Evolutionary conservation across 92 coral and sea anemone genomes (phyloP), one percentile per base, ranked within the genome.

Genomic region (Muricea muricata): DNA sequence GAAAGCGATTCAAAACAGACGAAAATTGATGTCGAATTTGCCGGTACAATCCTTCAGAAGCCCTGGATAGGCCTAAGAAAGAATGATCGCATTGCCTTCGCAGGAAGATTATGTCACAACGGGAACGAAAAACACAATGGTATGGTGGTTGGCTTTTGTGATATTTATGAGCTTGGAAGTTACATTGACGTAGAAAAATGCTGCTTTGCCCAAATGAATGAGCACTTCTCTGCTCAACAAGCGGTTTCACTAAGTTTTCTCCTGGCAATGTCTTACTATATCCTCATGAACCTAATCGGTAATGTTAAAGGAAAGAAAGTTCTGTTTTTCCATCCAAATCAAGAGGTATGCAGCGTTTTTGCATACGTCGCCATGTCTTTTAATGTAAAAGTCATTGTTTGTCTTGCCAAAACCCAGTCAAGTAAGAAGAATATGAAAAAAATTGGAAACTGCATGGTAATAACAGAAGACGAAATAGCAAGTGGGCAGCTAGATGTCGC

Each of bases 21-120:
- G 6, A 41, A 34, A 21, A 42, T 90, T 86, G 80, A 82, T 86
- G 85, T 86, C 13, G 52, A 20, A 58, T 42, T 50, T 65, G 79
- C 61, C 31, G 0, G 37, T 47, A 54, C 73, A 32, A 33, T 79
- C 32, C 55, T 58, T 12, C 37, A 39, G 0, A 26, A 15, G 12
- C 56, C 10, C 20, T 73, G 60, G 79, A 8, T 23, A 23, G 37
- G 17, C 7, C 32, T 29, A 4, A 73, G 11, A 28, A 42, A 1
- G 57, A 12, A 30, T 8, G 79, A 73, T 21, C 31, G 34, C 12
- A 34, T 73, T 39, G 34, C 79, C 20, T 12, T 73, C 10, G 32
- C 21, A 1, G 79, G 79, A 29, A 73, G 24, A 42, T 24, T 42
- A 23, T 28, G 56, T n/a, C 45, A 23, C 9, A 7, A 14, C 0